Evolutionary conservation across 2,797 vertebrate species (phyloP), one percentile per base, ranked within the genome.

Genomic region (Tinamus major): DNA sequence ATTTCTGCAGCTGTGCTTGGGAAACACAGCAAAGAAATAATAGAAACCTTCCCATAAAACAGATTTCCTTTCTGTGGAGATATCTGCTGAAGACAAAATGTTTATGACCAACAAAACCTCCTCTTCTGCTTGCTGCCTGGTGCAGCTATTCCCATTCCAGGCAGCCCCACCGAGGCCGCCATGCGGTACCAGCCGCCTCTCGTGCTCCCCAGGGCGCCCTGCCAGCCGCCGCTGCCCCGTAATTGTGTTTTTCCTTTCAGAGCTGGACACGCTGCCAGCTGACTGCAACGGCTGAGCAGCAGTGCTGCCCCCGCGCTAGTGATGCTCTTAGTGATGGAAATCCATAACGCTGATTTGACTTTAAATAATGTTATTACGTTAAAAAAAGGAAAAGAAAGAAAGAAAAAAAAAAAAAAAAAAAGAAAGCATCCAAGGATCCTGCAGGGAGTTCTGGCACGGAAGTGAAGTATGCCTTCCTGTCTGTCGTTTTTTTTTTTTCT

Each of bases 211-310:
- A 37, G 46, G 56, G 77, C 87, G 56, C 11, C 31, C 61, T 77
- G 91, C 67, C 92, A 96, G 80, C 20, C 41, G 29, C 78, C 70
- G 58, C 87, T 94, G 72, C 39, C 29, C 53, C 46, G 81, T 72
- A 94, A 93, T 72, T 59, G 63, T 9, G 81, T 59, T 67, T 84
- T 42, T 71, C 46, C 48, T 71, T 93, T 87, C 37, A 75, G 81
- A 85, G 72, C n/a, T 71, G 76, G 83, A 41, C 64, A 55, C 19
- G 39, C 61, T 93, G 85, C 44, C 65, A 93, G 46, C 8, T 4
- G 21, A 76, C 44, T 13, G 63, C 85, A 94, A 85, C 51, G 87
- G 53, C 79, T 70, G 26, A 86, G 76, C 74, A 92, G 80, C 37
- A 81, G 63, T 2, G 27, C 18, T 59, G 24, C 19, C 91, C 82